These are phyloP conservation scores for Acanthochromis polyacanthus DNA, from an alignment of 2,113 vertebrate species.

Conservation along the genomic window DNA sequence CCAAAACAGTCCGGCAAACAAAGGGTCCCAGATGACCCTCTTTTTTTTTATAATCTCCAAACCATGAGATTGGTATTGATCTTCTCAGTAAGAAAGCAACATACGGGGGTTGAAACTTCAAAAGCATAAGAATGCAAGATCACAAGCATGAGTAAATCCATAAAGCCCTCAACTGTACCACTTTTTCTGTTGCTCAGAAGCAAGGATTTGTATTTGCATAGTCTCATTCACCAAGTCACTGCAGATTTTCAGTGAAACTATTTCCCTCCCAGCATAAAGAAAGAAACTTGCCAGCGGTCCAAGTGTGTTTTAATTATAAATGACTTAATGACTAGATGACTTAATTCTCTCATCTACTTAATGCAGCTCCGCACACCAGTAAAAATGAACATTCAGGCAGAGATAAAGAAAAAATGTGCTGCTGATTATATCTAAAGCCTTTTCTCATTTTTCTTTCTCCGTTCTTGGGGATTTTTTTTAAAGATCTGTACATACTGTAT, in stretches of 20 bases:
- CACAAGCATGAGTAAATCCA: not conserved
- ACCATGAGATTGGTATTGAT: not conserved
- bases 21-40: too few species aligned
- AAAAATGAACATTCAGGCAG: not conserved
- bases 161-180: not conserved
- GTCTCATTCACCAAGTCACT: constrained; percentile 20
- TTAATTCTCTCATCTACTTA: constrained; percentile 47
- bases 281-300: constrained; percentile 23
- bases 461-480: not conserved
- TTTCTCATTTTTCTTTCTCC: constrained; percentile 5
- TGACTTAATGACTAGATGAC: constrained; percentile 32
- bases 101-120: not conserved
- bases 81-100: not conserved
- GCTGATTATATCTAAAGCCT: constrained; percentile 10
- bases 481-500: not conserved
- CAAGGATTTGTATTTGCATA: constrained; percentile 18
- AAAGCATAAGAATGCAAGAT: not conserved
- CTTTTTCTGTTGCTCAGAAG: not conserved
- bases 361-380: constrained; percentile 26
- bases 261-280: not conserved
- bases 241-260: constrained; percentile 12
- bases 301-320: constrained; percentile 70
- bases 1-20: too few species aligned
- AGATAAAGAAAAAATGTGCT: constrained; percentile 24
- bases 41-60: too few species aligned